phyloP scores from a whole-genome alignment of 2,797 vertebrate species.

The Schizopygopsis pylzovi region DNA sequence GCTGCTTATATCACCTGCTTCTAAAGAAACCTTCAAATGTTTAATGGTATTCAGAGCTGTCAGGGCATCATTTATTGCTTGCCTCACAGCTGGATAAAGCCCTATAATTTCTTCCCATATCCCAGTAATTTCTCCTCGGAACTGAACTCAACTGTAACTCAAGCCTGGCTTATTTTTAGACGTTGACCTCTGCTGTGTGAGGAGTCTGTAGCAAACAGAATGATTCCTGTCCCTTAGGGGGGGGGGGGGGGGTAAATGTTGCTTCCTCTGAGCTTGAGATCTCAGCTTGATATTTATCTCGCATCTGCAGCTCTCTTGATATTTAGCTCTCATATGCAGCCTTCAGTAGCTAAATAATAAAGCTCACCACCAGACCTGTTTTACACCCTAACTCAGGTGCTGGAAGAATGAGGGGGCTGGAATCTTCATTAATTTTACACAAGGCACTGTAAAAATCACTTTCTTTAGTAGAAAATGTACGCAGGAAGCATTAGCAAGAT shows the following conservation, averaged over 20 bases:
- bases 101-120: slow-evolving; percentile 35
- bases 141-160: slow-evolving; percentile 42
- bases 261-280: slow-evolving; percentile 50
- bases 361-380: slow-evolving; percentile 49
- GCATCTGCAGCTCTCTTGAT: slow-evolving; percentile 55
- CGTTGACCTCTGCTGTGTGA: slow-evolving; percentile 53
- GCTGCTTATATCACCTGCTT: slow-evolving; percentile 1
- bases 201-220: slow-evolving; percentile 56
- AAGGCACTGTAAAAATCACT: slow-evolving; percentile 30
- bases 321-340: slow-evolving; percentile 58
- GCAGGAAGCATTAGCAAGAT: slow-evolving; percentile 21
- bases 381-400: slow-evolving; percentile 45
- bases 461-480: slow-evolving; percentile 2
- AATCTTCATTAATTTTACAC: slow-evolving; percentile 50
- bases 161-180: slow-evolving; percentile 55
- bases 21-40: slow-evolving; percentile 19
- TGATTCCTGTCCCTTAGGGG: slow-evolving; percentile 39
- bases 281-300: slow-evolving; percentile 60
- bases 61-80: slow-evolving; percentile 28
- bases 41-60: not conserved
- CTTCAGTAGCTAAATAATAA: slow-evolving; percentile 52
- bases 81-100: slow-evolving; percentile 15
- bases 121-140: slow-evolving; percentile 28
- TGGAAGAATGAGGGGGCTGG: slow-evolving; percentile 40
- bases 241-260: slow-evolving; percentile 43